Percentiles rank a stretch among this genome's conserved stretches.
phyloP scores from a whole-genome alignment of 2,113 vertebrate species.

The Takifugu flavidus region DNA sequence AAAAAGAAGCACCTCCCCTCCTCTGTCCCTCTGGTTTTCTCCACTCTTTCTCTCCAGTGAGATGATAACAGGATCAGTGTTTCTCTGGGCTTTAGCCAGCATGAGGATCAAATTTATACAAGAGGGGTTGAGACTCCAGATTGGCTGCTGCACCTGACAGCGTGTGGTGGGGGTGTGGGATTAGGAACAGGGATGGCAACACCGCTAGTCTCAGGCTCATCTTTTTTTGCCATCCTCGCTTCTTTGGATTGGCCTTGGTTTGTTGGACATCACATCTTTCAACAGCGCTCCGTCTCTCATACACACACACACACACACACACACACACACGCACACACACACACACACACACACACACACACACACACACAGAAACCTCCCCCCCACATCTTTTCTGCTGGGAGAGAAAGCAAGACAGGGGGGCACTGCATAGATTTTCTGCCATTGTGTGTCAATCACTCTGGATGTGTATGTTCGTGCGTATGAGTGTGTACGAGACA shows the following conservation, averaged over 20 bases:
- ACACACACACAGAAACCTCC: slow-evolving; percentile 37
- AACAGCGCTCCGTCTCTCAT: slow-evolving; percentile 20
- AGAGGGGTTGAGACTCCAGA: slow-evolving; percentile 58
- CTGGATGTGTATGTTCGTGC: slow-evolving; percentile 46
- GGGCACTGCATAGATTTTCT: slow-evolving; percentile 74
- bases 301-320: slow-evolving; percentile 13
- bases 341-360: slow-evolving; percentile 17
- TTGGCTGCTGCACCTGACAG: slow-evolving; percentile 56
- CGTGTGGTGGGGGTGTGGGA: slow-evolving; percentile 28
- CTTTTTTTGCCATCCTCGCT: slow-evolving; percentile 12
- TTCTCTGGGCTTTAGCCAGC: slow-evolving; percentile 55
- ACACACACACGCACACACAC: slow-evolving; percentile 24
- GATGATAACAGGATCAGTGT: slow-evolving; percentile 68
- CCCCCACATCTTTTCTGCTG: slow-evolving; percentile 64
- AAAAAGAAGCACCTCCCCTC: not conserved
- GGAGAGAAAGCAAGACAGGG: slow-evolving; percentile 62
- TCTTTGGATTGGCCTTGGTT: slow-evolving; percentile 50
- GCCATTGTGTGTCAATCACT: slow-evolving; percentile 82
- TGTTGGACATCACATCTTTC: slow-evolving; percentile 62
- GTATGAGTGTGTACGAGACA: slow-evolving; percentile 15
- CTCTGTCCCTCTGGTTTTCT: slow-evolving; percentile 14
- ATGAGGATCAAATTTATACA: slow-evolving; percentile 63
- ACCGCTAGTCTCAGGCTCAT: slow-evolving; percentile 53
- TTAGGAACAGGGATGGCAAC: slow-evolving; percentile 51
- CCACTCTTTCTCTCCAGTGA: slow-evolving; percentile 42